Base-by-base conservation (phyloP, 2,113 vertebrate species). In the Sarotherodon lohbergeri region DNA sequence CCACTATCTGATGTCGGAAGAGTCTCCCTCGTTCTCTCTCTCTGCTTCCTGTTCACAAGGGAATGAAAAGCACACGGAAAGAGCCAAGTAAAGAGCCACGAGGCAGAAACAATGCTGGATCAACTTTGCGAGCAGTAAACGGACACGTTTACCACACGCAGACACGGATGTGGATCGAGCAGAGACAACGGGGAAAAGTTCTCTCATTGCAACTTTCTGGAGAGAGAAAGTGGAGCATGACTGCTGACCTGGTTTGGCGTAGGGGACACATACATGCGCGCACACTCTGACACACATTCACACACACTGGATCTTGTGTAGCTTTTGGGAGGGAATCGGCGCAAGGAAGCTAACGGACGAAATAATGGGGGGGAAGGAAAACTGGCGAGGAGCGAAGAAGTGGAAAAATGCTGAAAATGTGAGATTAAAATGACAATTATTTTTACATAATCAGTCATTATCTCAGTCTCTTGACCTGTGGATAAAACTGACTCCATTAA, bases 391-490 rank as follows among this genome's bases (percentile, higher is more conserved):
- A 89, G 32, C 17, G 39, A 17, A 84, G 48, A 55, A 39, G 48
- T 68, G 89, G 32, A 34, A 68, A 50, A 32, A 78, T 50, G 71
- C 54, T 46, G 81, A 82, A 78, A 80, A 90, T 56, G 88, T 88
- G 90, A 92, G 68, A 88, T 91, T 83, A 56, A 88, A 89, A 89
- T 22, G 91, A 92, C 86, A 90, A 83, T 90, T 90, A 86, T 94
- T 94, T 94, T 90, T 94, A 93, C 90, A 90, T 84, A 88, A 80
- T 73, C 84, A 84, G 89, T 93, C 81, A 73, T 90, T 29, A 73
- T 91, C 88, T 86, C 82, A 82, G 54, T 82, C 86, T 89, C 16
- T 80, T 79, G 84, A 91, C 84, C 83, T 79, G 83, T 90, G 82
- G 88, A 86, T 87, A 52, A 89, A 87, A 79, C 57, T 46, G 80